A percentile compares a stretch with the other conserved stretches of the same genome.
Conservation (phyloP, 2,797 vertebrate genomes). For the Sebastes paucispinis region DNA sequence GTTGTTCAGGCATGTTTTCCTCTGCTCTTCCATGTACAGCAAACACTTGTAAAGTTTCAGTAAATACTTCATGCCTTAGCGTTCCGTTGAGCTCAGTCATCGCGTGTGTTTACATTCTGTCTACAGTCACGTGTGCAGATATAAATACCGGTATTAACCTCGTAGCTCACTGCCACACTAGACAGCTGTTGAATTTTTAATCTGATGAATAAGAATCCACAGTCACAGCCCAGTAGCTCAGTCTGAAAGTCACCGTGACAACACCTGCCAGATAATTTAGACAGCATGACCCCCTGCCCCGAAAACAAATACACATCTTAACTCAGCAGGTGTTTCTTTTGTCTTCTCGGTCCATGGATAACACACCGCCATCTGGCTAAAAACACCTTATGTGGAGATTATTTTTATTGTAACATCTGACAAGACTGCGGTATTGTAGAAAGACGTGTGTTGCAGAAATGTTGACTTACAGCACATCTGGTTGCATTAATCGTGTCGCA, state of each 20-base stretch:
- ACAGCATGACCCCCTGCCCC: not conserved
- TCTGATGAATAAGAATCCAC: not conserved
- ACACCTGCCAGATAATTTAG: conserved; percentile 28
- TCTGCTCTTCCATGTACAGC: not conserved
- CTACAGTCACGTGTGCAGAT: conserved; percentile 6
- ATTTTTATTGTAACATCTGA: not conserved
- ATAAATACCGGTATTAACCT: not conserved
- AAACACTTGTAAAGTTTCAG: not conserved
- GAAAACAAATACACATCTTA: conserved; percentile 9
- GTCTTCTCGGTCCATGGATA: conserved; percentile 16
- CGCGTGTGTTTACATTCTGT: conserved; percentile 61
- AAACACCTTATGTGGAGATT: not conserved
- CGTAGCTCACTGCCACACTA: not conserved
- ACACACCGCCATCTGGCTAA: conserved; percentile 19
- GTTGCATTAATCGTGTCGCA: not conserved
- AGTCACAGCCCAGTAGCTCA: not conserved
- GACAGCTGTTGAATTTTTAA: not conserved
- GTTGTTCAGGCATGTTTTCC: not conserved
- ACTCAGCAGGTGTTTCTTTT: conserved; percentile 39
- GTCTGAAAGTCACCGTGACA: conserved; percentile 4
- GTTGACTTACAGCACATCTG: not conserved
- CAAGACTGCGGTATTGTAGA: not conserved
- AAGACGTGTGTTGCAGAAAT: not conserved
- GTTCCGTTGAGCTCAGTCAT: conserved; percentile 30
- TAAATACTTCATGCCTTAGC: conserved; percentile 7